A percentile compares a stretch with the other conserved stretches of the same genome.
Evolutionary conservation across 2,797 vertebrate species (phyloP).

Genomic region (Varecia variegata): DNA sequence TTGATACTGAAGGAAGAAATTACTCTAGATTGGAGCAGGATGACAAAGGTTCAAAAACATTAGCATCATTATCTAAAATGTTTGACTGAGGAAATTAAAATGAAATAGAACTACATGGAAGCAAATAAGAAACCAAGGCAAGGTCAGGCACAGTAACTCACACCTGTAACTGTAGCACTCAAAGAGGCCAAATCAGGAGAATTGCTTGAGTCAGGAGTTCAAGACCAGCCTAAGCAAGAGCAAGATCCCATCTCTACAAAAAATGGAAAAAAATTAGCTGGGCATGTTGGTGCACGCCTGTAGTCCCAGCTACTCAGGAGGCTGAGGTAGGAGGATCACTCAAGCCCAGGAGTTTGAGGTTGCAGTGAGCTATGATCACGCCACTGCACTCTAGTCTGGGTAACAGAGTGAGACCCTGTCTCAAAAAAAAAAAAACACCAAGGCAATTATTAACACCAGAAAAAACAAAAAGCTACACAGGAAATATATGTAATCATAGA

Average conservation of each 20-base stretch:
- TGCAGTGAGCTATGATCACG: no score
- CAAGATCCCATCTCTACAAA: not conserved
- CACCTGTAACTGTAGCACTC: not conserved
- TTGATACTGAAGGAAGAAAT: not conserved
- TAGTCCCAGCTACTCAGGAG: not conserved
- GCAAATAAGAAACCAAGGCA: not conserved
- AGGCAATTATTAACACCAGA: not conserved
- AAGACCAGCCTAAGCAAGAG: not conserved
- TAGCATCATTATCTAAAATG: not conserved
- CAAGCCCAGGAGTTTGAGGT: no score
- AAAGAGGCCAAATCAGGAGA: not conserved
- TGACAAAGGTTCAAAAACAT: not conserved
- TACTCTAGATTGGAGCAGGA: not conserved
- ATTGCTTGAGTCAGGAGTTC: not conserved
- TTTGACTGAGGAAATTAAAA: constrained; percentile 2
- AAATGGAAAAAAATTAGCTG: not conserved
- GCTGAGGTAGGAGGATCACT: no score
- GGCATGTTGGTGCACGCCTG: not conserved
- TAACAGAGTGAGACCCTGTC: no score
- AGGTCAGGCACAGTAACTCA: not conserved
- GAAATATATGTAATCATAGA: not conserved
- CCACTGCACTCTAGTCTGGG: no score
- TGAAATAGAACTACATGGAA: not conserved
- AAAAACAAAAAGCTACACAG: not conserved
- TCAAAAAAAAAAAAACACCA: not conserved